Conservation (phyloP, 2,888 invertebrate genomes). For the Zootermopsis nevadensis region DNA sequence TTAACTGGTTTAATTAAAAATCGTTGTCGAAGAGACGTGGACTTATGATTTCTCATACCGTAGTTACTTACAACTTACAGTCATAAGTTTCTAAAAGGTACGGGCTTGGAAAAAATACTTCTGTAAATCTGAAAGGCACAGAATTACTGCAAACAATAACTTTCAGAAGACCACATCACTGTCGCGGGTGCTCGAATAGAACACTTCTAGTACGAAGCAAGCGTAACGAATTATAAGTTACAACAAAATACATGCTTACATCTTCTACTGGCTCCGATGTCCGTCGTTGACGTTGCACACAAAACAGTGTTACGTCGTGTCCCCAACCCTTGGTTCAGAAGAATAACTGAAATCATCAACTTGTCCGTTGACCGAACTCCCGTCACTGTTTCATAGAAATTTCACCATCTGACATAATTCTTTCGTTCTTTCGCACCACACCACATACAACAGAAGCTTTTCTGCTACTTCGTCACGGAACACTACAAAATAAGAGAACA, state of each 20-base stretch:
- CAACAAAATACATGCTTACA: constrained; percentile 43
- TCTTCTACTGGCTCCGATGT: constrained; percentile 46
- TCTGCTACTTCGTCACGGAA: not conserved
- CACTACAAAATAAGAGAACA: constrained; percentile 2
- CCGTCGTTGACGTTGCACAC: constrained; percentile 51
- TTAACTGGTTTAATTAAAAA: too few relatives aligned
- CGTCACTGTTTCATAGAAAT: not conserved
- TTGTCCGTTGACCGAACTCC: not conserved
- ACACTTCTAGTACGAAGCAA: too few relatives aligned
- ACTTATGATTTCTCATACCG: too few relatives aligned
- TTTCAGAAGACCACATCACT: too few relatives aligned
- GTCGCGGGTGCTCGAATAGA: too few relatives aligned
- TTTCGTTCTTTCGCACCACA: not conserved
- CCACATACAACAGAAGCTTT: not conserved
- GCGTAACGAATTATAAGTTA: too few relatives aligned
- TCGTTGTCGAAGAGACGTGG: too few relatives aligned
- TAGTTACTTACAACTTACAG: too few relatives aligned
- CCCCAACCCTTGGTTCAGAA: not conserved
- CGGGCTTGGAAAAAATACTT: too few relatives aligned
- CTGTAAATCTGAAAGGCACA: too few relatives aligned
- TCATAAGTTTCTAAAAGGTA: too few relatives aligned
- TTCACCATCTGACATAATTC: not conserved
- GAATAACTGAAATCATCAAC: not conserved
- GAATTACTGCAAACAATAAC: too few relatives aligned
- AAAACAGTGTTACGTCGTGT: constrained; percentile 49